Evolutionary conservation across 64 coral and sea anemone species (phyloP).

Genomic region (Actinia tenebrosa): DNA sequence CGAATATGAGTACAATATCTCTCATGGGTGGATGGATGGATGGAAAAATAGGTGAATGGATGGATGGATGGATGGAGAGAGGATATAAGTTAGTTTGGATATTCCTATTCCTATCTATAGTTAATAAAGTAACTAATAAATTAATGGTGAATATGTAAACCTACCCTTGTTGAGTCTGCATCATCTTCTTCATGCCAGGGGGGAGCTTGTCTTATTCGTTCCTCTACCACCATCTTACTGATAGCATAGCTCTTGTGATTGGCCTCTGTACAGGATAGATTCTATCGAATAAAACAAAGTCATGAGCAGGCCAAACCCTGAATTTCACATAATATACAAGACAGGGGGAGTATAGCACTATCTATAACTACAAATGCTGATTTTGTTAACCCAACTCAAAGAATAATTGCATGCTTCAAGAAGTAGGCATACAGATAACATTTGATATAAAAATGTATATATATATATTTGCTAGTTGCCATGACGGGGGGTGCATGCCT

Average conservation of each 20-base stretch:
- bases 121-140: too few species aligned
- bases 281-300: background rate
- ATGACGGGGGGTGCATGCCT: background rate
- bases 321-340: background rate
- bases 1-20: background rate
- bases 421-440: too few species aligned
- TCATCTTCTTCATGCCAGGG: slow-evolving; percentile 72
- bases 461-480: too few species aligned
- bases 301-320: background rate
- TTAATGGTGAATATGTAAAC: background rate
- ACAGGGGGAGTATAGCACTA: background rate
- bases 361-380: background rate
- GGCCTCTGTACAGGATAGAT: slow-evolving; percentile 18
- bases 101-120: too few species aligned
- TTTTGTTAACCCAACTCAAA: background rate
- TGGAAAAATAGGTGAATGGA: background rate
- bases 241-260: slow-evolving; percentile 72
- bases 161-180: slow-evolving; percentile 84
- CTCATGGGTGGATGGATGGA: background rate
- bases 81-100: too few species aligned
- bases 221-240: slow-evolving; percentile 81
- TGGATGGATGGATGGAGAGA: background rate
- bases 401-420: too few species aligned
- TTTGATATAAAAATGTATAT: too few species aligned
- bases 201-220: slow-evolving; percentile 60